Evolutionary conservation across 2,888 invertebrate genomes (phyloP).

Genomic region (Drosophila glabriapex): DNA sequence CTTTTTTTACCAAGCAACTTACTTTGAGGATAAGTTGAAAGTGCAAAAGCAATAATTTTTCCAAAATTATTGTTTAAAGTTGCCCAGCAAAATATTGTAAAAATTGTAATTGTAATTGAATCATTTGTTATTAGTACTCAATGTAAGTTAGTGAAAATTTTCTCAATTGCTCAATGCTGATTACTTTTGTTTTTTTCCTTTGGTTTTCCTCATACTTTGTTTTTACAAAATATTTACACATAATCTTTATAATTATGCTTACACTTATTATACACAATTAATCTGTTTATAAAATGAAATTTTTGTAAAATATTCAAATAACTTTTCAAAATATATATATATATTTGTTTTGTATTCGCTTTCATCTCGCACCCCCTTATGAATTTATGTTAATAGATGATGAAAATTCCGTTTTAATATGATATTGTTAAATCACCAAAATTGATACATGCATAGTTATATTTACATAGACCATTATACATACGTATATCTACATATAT

Average conservation of each 20-base stretch:
- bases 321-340: neutral
- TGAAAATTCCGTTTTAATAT: slow-evolving; percentile 34
- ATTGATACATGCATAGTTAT: slow-evolving; percentile 35
- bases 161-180: slow-evolving; percentile 44
- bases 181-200: slow-evolving; percentile 2
- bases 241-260: slow-evolving; percentile 37
- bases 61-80: slow-evolving; percentile 13
- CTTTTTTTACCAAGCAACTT: slow-evolving; percentile 6
- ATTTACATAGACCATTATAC: slow-evolving; percentile 20
- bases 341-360: slow-evolving; percentile 16
- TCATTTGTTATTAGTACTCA: slow-evolving; percentile 37
- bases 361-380: slow-evolving; percentile 3
- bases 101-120: slow-evolving; percentile 52
- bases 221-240: slow-evolving; percentile 16
- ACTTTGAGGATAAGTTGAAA: slow-evolving; percentile 43
- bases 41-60: slow-evolving; percentile 44
- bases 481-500: slow-evolving; percentile 7
- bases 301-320: slow-evolving; percentile 9
- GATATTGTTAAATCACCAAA: slow-evolving; percentile 41
- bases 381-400: slow-evolving; percentile 26
- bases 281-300: slow-evolving; percentile 45
- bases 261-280: slow-evolving; percentile 31
- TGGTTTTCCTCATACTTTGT: slow-evolving; percentile 2
- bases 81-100: slow-evolving; percentile 44
- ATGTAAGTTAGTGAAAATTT: slow-evolving; percentile 44